Base-by-base conservation (phyloP, 2,113 vertebrate genomes). In the Ctenodactylus gundi region DNA sequence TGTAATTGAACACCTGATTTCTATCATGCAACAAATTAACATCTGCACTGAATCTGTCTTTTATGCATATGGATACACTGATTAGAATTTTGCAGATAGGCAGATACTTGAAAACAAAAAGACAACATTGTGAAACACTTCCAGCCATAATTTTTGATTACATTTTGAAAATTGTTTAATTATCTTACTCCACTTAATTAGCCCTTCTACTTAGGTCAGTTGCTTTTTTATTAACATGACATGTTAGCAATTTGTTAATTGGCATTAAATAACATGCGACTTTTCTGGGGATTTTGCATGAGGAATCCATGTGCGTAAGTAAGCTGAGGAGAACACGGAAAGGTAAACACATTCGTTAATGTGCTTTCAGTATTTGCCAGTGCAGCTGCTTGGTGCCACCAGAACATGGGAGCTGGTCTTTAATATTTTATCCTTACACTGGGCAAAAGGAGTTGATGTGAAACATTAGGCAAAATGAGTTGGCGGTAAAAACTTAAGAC, bases 1-100 rank as follows among this genome's bases (percentile, higher is more conserved):
- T 97, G 97, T 98, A 98, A 98, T 98, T 98, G 97, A 97, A 97
- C 97, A 98, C 96, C 97, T 98, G 97, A 97, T 98, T 98, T 97
- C 97, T 98, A 85, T 97, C 95, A 96, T 96, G 97, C 90, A 98
- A 96, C 96, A 97, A 96, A 94, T 98, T 98, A 98, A 98, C 96
- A 98, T 98, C 97, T 98, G 97, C 91, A 97, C 96, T 83, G 64
- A 81, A 92, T 88, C 88, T 95, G 4, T 93, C 88, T 95, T 97
- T 97, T 97, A 65, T 97, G 97, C 97, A 96, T 98, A 90, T 95
- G 90, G 94, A 97, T 97, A 92, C 39, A 57, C 90, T 97, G 94
- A 98, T 98, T 98, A 97, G 96, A 97, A 97, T 97, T 97, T 82
- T 39, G 34, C 95, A 95, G 95, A 98, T 95, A 97, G 98, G 60